Evolutionary conservation across 2,113 vertebrate species (phyloP).

Genomic region (Ranitomeya imitator): DNA sequence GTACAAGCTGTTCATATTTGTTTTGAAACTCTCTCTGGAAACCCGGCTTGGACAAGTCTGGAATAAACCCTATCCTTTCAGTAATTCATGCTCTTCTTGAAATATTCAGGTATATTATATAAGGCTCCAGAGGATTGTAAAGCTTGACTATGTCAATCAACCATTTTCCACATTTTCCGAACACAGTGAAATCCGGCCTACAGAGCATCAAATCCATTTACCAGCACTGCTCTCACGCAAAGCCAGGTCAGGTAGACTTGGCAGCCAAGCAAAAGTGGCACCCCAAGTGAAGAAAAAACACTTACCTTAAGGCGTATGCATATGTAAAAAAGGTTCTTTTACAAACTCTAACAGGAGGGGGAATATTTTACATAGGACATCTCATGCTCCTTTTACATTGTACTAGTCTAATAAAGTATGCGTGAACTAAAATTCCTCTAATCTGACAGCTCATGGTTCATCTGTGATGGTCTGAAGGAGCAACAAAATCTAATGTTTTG

Average conservation of each 20-base stretch:
- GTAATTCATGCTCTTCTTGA: conserved; percentile 60
- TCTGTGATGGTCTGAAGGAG: too few relatives aligned
- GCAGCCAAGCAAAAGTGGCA: not conserved
- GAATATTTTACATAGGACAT: not conserved
- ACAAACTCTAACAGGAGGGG: not conserved
- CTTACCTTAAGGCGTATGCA: not conserved
- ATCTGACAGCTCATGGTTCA: too few relatives aligned
- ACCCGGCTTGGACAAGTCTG: conserved; percentile 41
- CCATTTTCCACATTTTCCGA: conserved; percentile 60
- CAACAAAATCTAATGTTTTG: too few relatives aligned
- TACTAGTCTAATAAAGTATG: too few relatives aligned
- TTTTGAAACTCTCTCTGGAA: conserved; percentile 63
- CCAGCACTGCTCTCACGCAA: not conserved
- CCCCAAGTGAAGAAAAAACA: not conserved
- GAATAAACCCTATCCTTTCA: conserved; percentile 61
- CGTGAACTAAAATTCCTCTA: too few relatives aligned
- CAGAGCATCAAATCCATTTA: not conserved
- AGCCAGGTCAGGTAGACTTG: not conserved
- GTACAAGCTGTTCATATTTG: conserved; percentile 43
- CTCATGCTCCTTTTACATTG: not conserved
- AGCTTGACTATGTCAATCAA: conserved; percentile 61
- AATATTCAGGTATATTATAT: conserved; percentile 64
- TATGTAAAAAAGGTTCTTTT: not conserved
- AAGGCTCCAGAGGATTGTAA: conserved; percentile 54
- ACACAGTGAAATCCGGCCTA: not conserved